Evolutionary conservation across 1,140 invertebrate genomes (phyloP).

Genomic region (Eueides isabella): DNA sequence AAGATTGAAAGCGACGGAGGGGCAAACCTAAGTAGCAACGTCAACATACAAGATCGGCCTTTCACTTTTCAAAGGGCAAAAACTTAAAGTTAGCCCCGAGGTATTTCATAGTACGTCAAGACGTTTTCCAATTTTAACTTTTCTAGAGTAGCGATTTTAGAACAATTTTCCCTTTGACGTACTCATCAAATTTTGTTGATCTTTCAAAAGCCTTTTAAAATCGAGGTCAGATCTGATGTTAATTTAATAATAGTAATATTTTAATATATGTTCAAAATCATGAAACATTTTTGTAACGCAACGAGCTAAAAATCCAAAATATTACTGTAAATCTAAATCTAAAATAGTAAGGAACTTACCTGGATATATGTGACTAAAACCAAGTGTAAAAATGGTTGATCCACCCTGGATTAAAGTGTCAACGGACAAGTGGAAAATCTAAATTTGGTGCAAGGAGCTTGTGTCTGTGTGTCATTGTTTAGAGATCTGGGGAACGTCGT

Average conservation of each 20-base stretch:
- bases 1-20: conserved; percentile 11
- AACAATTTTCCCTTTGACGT: conserved; percentile 68
- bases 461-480: conserved; percentile 74
- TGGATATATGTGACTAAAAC: background rate
- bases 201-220: conserved; percentile 52
- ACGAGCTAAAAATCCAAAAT: no score
- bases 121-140: conserved; percentile 76
- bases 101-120: conserved; percentile 71
- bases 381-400: conserved; percentile 2
- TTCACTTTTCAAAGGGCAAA: conserved; percentile 62
- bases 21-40: conserved; percentile 21
- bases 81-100: conserved; percentile 66
- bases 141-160: conserved; percentile 62
- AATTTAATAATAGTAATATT: conserved; percentile 3
- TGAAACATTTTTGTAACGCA: no score
- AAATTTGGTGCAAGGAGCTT: conserved; percentile 43
- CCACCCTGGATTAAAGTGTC: conserved; percentile 12
- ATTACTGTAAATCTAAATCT: background rate
- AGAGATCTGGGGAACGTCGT: conserved; percentile 71
- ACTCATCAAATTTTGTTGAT: conserved; percentile 65
- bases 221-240: conserved; percentile 22
- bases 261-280: no score
- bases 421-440: conserved; percentile 31
- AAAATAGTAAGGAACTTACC: background rate
- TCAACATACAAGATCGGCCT: conserved; percentile 46